Evolutionary conservation across 2,113 vertebrate species (phyloP).

Genomic region (Tychaedon coryphoeus): DNA sequence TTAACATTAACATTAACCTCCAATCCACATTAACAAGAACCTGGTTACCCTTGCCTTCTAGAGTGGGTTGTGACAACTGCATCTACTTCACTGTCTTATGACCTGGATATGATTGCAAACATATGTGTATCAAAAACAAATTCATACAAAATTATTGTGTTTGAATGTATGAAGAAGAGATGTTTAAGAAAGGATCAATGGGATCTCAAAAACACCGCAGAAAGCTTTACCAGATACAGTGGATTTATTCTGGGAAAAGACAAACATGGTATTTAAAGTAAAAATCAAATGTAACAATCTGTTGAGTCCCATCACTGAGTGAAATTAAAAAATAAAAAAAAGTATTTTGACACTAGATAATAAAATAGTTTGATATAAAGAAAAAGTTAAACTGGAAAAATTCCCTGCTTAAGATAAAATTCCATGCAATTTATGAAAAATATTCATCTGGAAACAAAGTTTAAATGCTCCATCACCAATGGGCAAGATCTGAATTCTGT

Average conservation of each 20-base stretch:
- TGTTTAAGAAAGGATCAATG: neutral
- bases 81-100: neutral
- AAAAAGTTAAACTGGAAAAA: neutral
- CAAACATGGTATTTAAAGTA: neutral
- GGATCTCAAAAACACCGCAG: neutral
- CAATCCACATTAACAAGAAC: neutral
- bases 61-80: neutral
- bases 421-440: neutral
- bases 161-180: neutral
- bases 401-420: neutral
- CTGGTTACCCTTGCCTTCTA: neutral
- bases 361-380: neutral
- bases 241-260: neutral
- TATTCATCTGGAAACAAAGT: neutral
- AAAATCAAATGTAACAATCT: neutral
- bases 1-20: too few species aligned
- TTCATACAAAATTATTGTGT: neutral
- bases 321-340: neutral
- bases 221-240: neutral
- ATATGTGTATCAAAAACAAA: neutral
- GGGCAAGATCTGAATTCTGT: neutral
- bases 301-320: neutral
- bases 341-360: neutral
- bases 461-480: neutral
- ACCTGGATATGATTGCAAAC: neutral